Conservation (phyloP, 2,888 invertebrate species). For the Lamellibrachia columna region DNA sequence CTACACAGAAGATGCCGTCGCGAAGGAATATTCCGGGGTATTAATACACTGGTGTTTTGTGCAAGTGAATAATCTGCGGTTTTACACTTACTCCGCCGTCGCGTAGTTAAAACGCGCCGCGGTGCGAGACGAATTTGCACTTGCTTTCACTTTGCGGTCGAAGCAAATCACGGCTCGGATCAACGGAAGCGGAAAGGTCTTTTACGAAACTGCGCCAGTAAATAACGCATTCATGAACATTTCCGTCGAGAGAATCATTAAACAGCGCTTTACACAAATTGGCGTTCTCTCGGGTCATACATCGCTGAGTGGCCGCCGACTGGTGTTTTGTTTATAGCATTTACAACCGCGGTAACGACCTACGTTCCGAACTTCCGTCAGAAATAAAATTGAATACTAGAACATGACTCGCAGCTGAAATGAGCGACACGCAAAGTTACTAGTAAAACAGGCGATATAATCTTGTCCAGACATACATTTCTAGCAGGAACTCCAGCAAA, state of each 20-base stretch:
- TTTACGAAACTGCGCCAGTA: background rate
- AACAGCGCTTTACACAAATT: background rate
- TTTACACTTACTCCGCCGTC: background rate
- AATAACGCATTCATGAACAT: background rate
- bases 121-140: background rate
- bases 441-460: background rate
- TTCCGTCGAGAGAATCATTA: background rate
- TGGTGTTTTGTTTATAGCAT: constrained; percentile 10
- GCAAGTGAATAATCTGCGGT: background rate
- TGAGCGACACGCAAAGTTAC: background rate
- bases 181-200: background rate
- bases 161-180: background rate
- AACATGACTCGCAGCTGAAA: background rate
- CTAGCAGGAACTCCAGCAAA: background rate
- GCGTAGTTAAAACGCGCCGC: background rate
- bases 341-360: background rate
- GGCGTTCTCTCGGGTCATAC: background rate
- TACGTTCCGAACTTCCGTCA: background rate
- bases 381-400: background rate
- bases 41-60: background rate
- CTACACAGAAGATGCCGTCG: background rate
- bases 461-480: background rate
- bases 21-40: background rate
- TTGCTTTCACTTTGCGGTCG: background rate
- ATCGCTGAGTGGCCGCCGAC: background rate